Evolutionary conservation across 1,140 invertebrate genomes (phyloP).

Genomic region (Amyelois transitella): DNA sequence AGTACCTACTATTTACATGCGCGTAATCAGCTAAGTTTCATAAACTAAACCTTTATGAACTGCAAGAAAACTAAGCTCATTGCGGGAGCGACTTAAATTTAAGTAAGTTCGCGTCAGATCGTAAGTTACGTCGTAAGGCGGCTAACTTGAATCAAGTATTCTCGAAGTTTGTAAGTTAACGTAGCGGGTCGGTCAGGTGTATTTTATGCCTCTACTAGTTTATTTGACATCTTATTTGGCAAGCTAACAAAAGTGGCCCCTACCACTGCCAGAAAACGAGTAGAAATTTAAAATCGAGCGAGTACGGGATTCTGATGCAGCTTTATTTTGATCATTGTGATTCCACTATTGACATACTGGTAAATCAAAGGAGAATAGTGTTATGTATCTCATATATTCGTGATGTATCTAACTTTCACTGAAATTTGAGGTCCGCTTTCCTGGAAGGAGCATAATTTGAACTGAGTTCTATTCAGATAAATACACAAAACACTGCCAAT

Average conservation of each 20-base stretch:
- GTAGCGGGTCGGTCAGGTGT: background rate
- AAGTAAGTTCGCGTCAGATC: constrained; percentile 1
- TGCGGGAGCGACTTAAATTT: background rate
- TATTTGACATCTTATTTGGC: background rate
- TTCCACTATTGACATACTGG: no score
- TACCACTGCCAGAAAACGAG: no score
- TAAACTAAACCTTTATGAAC: background rate
- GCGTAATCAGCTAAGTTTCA: background rate
- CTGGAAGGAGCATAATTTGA: no score
- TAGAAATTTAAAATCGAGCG: no score
- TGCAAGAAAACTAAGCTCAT: constrained; percentile 6
- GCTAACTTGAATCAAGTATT: constrained; percentile 5
- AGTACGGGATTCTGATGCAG: no score
- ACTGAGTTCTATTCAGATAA: no score
- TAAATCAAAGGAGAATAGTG: no score
- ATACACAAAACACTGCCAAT: no score
- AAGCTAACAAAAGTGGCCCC: background rate
- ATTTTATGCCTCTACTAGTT: background rate
- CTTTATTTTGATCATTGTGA: no score
- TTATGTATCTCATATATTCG: no score
- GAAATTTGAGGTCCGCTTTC: no score
- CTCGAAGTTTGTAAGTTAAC: constrained; percentile 1
- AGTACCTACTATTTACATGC: background rate
- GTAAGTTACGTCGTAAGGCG: constrained; percentile 9
- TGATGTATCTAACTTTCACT: no score